Percentiles rank a stretch among this genome's conserved stretches.
Evolutionary conservation across 2,888 invertebrate species (phyloP).

Genomic region (Gastrophysa polygoni): DNA sequence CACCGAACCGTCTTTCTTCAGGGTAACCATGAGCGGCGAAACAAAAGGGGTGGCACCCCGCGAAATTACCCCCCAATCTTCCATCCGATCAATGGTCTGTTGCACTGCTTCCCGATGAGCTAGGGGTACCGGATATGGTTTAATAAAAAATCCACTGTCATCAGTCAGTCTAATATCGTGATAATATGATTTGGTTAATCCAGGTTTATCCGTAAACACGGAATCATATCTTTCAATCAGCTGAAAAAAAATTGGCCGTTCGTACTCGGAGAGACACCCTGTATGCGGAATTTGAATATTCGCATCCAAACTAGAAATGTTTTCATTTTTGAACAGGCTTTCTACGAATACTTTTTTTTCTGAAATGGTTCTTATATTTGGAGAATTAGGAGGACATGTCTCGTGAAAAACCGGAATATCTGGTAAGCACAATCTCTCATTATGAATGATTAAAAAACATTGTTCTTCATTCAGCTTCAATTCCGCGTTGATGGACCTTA

Average conservation of each 20-base stretch:
- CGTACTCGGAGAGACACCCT: not conserved
- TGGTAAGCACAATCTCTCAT: not conserved
- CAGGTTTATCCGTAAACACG: conserved; percentile 15
- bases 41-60: conserved; percentile 39
- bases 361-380: not conserved
- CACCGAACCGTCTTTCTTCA: conserved; percentile 40
- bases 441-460: not conserved
- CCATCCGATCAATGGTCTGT: conserved; percentile 31
- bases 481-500: not conserved
- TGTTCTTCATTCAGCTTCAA: not conserved
- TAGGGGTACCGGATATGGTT: too few relatives aligned
- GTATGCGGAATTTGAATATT: too few relatives aligned
- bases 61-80: conserved; percentile 41
- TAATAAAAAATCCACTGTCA: conserved; percentile 22
- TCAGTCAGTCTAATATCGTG: conserved; percentile 33
- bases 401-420: not conserved
- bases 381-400: not conserved
- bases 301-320: not conserved
- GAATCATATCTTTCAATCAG: not conserved
- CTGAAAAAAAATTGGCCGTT: not conserved
- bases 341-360: not conserved
- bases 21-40: conserved; percentile 39
- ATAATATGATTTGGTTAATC: conserved; percentile 26
- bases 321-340: not conserved
- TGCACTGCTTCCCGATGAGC: too few relatives aligned